phyloP scores from a whole-genome alignment of 2,888 invertebrate genomes.

The Cataglyphis cursor region DNA sequence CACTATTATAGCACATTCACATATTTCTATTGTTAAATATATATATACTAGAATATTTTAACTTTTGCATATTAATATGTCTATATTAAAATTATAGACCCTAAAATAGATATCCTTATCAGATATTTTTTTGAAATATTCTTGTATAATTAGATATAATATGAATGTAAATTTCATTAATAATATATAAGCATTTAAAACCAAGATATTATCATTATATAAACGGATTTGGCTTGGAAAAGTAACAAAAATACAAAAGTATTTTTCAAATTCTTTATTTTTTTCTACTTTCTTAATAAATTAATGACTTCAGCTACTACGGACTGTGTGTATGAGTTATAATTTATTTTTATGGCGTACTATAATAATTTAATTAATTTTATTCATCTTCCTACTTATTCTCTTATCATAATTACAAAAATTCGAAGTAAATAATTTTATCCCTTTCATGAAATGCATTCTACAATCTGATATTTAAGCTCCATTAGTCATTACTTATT shows the following conservation, averaged over 20 bases:
- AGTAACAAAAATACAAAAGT: conserved; percentile 25
- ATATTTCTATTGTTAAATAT: too few relatives aligned
- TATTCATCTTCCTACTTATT: conserved; percentile 67
- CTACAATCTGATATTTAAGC: conserved; percentile 71
- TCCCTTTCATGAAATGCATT: conserved; percentile 74
- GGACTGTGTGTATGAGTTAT: conserved; percentile 83
- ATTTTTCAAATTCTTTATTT: conserved; percentile 82
- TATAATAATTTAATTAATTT: conserved; percentile 74
- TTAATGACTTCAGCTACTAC: conserved; percentile 84
- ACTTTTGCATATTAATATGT: too few relatives aligned
- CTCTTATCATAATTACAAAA: conserved; percentile 78
- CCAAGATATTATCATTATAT: not conserved
- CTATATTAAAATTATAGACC: too few relatives aligned
- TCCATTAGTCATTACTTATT: conserved; percentile 70
- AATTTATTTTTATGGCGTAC: conserved; percentile 79
- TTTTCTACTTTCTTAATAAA: conserved; percentile 84
- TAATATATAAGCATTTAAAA: not conserved
- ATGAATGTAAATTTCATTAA: not conserved
- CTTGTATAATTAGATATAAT: too few relatives aligned
- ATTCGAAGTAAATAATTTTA: conserved; percentile 74
- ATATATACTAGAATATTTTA: too few relatives aligned
- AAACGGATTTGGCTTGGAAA: not conserved
- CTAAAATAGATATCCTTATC: too few relatives aligned
- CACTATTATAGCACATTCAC: too few relatives aligned
- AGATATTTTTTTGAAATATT: too few relatives aligned